Conservation (phyloP, 2,113 vertebrate genomes). For the Perca schrenkii region DNA sequence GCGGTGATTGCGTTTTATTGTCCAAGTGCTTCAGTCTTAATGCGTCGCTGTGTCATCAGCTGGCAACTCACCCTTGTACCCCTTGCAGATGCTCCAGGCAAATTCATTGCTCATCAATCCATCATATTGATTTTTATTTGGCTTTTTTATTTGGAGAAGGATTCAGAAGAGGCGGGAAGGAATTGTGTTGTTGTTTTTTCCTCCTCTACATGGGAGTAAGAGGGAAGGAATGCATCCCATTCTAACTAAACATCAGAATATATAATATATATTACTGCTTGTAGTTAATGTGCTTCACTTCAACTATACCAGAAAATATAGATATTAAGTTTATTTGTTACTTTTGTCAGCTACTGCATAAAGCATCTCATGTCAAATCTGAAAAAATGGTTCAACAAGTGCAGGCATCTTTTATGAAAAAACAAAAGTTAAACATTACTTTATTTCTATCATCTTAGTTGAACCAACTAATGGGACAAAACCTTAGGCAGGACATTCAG, state of each 20-base stretch:
- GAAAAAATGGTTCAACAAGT: not conserved
- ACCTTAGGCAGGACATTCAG: not conserved
- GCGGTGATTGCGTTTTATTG: conserved; percentile 68
- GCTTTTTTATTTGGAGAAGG: conserved; percentile 57
- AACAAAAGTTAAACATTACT: not conserved
- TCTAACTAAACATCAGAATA: conserved; percentile 4
- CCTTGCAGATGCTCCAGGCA: conserved; percentile 55
- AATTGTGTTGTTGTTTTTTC: conserved; percentile 34
- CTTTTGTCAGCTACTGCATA: not conserved
- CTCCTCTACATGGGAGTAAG: not conserved
- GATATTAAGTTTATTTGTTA: not conserved
- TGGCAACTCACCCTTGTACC: conserved; percentile 59
- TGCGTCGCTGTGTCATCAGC: conserved; percentile 63
- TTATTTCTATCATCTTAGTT: not conserved
- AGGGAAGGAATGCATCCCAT: not conserved
- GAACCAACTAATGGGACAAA: not conserved
- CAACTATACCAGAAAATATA: not conserved
- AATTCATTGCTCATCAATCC: conserved; percentile 76
- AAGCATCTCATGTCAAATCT: not conserved
- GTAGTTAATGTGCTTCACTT: not conserved
- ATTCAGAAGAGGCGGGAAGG: conserved; percentile 13
- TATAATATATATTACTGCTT: conserved; percentile 1
- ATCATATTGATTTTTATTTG: conserved; percentile 62
- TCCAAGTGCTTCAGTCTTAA: conserved; percentile 58
- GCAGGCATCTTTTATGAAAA: not conserved